Base-by-base conservation (phyloP, 1,140 invertebrate species). In the Brachionus sp. region DNA sequence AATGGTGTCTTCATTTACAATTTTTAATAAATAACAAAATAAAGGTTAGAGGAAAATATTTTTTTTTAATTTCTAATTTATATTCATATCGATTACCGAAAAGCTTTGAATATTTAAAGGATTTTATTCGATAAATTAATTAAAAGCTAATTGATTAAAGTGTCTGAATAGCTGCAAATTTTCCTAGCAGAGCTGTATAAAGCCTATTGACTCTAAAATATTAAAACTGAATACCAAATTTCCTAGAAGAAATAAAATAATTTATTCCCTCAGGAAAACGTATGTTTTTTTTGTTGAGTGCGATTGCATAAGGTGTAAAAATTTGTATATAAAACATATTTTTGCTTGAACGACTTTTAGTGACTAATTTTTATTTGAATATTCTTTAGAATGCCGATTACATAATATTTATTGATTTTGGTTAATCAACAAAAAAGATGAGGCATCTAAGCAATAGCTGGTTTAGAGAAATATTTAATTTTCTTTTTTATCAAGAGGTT, bases 401-500 rank as follows among this genome's bases (percentile, higher is more conserved):
- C 66, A 70, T 70, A 70, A 70, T 70, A 70, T 16, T 70, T 70
- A 37, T 70, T 70, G 33, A 70, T 70, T 70, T 70, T 66, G 62
- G 12, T 29, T 10, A 66, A 66, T 70, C 62, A 66, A 66, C 23
- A 66, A 66, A 66, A 62, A 66, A 66, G 35, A 70, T 37, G 33
- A 70, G 50, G 50, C 50, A 53, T 53, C 50, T 53, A 53, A 53
- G 50, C 50, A 53, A 53, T 53, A 16, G 50, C n/a, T 53, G 50
- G 50, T 53, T 53, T 53, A 53, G 66, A 37, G 37, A 70, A 70
- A 70, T 70, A 37, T 70, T 35, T 70, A 37, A 37, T 70, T 70
- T 35, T n/a, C n/a, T 70, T 70, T 70, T 70, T 66, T 33, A 70
- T 70, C 66, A 70, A 70, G 66, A 70, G 66, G 66, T 37, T n/a